These are phyloP conservation scores for Drosophila bipectinata DNA, from an alignment of 1,140 invertebrate genomes.

Conservation along the genomic window DNA sequence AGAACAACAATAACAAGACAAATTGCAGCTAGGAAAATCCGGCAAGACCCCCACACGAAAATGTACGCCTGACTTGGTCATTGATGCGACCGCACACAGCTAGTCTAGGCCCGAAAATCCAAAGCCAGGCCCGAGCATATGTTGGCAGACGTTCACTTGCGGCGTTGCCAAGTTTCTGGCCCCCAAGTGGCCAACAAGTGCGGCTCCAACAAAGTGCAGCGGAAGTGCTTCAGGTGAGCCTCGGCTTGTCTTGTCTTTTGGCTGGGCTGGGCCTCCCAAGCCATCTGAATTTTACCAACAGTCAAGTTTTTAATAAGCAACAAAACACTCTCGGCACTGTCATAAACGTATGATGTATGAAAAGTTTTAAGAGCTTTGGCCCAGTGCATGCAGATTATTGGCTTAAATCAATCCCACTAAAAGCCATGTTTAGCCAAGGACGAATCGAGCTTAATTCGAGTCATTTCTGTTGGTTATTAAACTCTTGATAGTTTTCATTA, in stretches of 20 bases:
- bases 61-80: conserved; percentile 64
- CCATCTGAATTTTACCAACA: conserved; percentile 6
- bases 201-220: conserved; percentile 61
- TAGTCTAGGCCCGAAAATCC: conserved; percentile 17
- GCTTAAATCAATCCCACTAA: conserved; percentile 30
- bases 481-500: conserved; percentile 4
- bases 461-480: conserved; percentile 23
- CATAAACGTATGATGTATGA: conserved; percentile 58
- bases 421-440: conserved; percentile 43
- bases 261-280: conserved; percentile 21
- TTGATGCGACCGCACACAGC: conserved; percentile 74
- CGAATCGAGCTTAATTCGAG: conserved; percentile 2
- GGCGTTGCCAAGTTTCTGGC: conserved; percentile 64
- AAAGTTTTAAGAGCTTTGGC: conserved; percentile 23
- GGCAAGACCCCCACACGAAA: conserved; percentile 48
- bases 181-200: conserved; percentile 50
- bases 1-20: conserved; percentile 56
- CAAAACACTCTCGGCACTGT: conserved; percentile 41
- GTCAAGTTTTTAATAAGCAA: conserved; percentile 16
- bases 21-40: conserved; percentile 66
- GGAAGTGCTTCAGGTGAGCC: conserved; percentile 70
- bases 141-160: conserved; percentile 74
- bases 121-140: conserved; percentile 15
- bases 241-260: conserved; percentile 3
- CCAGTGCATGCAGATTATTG: conserved; percentile 42